Base-by-base conservation (phyloP, 2,888 invertebrate species). In the Ornithoptera priamus region DNA sequence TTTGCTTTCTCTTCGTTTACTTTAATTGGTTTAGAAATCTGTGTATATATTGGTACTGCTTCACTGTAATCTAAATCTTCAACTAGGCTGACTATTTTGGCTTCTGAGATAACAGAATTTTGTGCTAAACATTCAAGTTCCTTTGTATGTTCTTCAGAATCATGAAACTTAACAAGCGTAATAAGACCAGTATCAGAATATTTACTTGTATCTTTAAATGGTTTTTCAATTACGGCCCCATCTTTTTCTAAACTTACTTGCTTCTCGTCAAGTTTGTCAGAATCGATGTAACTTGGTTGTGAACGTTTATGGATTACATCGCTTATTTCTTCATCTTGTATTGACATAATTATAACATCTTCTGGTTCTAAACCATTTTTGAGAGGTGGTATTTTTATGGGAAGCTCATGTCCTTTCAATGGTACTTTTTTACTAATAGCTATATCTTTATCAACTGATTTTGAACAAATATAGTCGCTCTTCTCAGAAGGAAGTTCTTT, bases 191-290 rank as follows among this genome's bases (percentile, higher is more conserved):
- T 81, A 82, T 83, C 82, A 78, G 79, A 77, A 61, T 69, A 36
- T 65, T 72, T 62, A 17, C 59, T 18, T 65, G 50, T 68, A 12
- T 30, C 57, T 10, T 70, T 59, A 39, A 71, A 69, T 63, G 74
- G 73, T 73, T 53, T n/a, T n/a, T 74, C 65, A 60, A 59, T 53
- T 6, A 65, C 64, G 53, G 50, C 39, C n/a, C 36, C 50, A 81
- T 84, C 79, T 76, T 81, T 86, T 84, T 89, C 88, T 84, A 80
- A 79, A 86, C 85, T 76, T 80, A 88, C 88, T 89, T 89, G 88
- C 86, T 77, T 86, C 74, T 77, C 72, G 86, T 88, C 89, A 89
- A 89, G 88, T 89, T 80, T 81, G 84, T 81, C 81, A 85, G 86
- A 85, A 85, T 81, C 69, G 71, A 76, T 75, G 80, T 77, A 74